Base-by-base conservation (phyloP, 2,888 invertebrate genomes). In the Adelphocoris suturalis region DNA sequence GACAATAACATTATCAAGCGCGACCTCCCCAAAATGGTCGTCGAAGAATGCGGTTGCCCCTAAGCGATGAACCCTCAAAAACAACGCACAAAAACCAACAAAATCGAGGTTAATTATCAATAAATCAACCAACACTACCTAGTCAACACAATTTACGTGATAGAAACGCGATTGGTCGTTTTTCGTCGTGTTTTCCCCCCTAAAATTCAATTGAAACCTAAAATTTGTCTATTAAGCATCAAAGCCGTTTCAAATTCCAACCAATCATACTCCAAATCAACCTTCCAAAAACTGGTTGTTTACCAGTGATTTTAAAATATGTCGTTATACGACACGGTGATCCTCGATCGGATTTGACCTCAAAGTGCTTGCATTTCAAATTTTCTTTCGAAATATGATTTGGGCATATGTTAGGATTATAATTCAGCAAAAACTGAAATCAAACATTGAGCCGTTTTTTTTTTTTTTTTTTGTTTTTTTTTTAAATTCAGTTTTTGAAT, bases 41-140 rank as follows among this genome's bases (percentile, higher is more conserved):
- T 98, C 91, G 98, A 98, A 94, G 98, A 98, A 95, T 98, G 98
- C 94, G 98, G 98, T 92, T 98, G 98, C 94, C 98, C 98, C 92
- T 98, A 95, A 95, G 93, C 94, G 37, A 48, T 16, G 16, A 68
- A 68, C n/a, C 19, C 11, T 27, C 68, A 19, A 16, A 68, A 68
- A 68, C 68, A 68, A 68, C 68, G 68, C 68, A 68, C 68, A 68
- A 68, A 52, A 68, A 68, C 68, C 23, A 68, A 68, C 16, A 57
- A 68, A 68, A 68, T 68, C 7, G 23, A 23, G 68, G 68, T 68
- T 68, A 23, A 68, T 23, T 9, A 68, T 68, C 68, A n/a, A 68
- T 23, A 68, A 68, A 68, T 1, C 23, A 68, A 37, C 37, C 37
- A 37, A 37, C 37, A 37, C n/a, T 37, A 37, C 37, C 68, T 68